Percentiles rank a stretch among this genome's conserved stretches.
Conservation (phyloP, 2,888 invertebrate genomes). For the Brassicogethes aeneus region DNA sequence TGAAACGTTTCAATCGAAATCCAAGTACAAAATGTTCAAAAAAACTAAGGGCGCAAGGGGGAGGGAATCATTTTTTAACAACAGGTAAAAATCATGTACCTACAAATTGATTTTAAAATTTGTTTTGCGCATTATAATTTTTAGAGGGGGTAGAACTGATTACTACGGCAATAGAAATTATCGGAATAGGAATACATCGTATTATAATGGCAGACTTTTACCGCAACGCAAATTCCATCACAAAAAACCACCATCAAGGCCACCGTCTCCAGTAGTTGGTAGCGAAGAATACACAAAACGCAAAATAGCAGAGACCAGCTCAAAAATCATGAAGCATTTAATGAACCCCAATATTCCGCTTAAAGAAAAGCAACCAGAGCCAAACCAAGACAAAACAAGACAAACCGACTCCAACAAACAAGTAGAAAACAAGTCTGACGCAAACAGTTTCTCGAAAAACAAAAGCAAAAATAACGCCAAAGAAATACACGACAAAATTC, state of each 20-base stretch:
- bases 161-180: no score
- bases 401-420: background rate
- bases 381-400: slow-evolving; percentile 5
- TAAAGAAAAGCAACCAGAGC: slow-evolving; percentile 8
- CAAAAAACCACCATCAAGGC: slow-evolving; percentile 3
- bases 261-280: slow-evolving; percentile 30
- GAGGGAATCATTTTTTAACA: no score
- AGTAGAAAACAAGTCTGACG: background rate
- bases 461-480: slow-evolving; percentile 19
- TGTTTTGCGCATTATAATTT: no score
- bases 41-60: no score
- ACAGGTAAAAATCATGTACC: no score
- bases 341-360: slow-evolving; percentile 10
- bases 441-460: background rate
- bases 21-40: no score
- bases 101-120: no score
- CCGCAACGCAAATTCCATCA: no score
- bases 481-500: slow-evolving; percentile 34
- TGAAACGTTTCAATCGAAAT: no score
- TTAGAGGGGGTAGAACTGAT: no score
- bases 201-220: no score
- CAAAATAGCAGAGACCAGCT: slow-evolving; percentile 34
- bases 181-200: no score
- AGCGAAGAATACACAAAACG: slow-evolving; percentile 33
- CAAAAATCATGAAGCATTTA: slow-evolving; percentile 31